A percentile compares a stretch with the other conserved stretches of the same genome.
Evolutionary conservation across 2,113 vertebrate species (phyloP).

Genomic region (Hymenochirus boettgeri): DNA sequence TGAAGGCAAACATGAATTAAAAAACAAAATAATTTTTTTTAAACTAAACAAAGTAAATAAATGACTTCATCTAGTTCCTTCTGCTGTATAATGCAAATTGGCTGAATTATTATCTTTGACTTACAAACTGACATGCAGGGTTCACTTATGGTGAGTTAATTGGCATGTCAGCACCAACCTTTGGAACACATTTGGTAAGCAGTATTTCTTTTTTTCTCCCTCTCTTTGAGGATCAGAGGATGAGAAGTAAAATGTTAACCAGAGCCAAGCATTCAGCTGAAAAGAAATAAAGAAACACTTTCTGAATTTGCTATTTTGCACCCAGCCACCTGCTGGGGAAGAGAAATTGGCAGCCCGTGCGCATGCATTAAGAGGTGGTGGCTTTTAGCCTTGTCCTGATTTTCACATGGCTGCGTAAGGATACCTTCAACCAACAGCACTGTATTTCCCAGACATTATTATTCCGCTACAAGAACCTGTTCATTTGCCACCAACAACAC

Average conservation of each 20-base stretch:
- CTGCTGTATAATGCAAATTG: constrained; percentile 12
- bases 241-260: constrained; percentile 42
- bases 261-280: constrained; percentile 42
- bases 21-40: background rate
- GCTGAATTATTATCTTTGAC: constrained; percentile 27
- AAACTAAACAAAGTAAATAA: background rate
- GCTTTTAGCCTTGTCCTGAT: constrained; percentile 38
- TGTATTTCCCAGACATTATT: constrained; percentile 27
- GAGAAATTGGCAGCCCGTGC: constrained; percentile 40
- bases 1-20: too few species aligned
- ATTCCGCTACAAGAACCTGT: constrained; percentile 26
- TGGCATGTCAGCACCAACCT: constrained; percentile 30
- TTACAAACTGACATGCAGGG: constrained; percentile 14
- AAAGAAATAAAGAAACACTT: constrained; percentile 42
- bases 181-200: constrained; percentile 13
- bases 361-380: constrained; percentile 36
- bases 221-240: constrained; percentile 35
- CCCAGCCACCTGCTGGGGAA: constrained; percentile 43
- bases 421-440: constrained; percentile 28
- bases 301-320: constrained; percentile 42
- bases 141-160: constrained; percentile 13
- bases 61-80: constrained; percentile 3
- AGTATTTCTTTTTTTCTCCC: constrained; percentile 29
- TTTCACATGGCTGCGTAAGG: constrained; percentile 35
- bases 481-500: constrained; percentile 37